A percentile compares a stretch with the other conserved stretches of the same genome.
Evolutionary conservation across 2,888 invertebrate genomes (phyloP).

Genomic region (Patella depressa): DNA sequence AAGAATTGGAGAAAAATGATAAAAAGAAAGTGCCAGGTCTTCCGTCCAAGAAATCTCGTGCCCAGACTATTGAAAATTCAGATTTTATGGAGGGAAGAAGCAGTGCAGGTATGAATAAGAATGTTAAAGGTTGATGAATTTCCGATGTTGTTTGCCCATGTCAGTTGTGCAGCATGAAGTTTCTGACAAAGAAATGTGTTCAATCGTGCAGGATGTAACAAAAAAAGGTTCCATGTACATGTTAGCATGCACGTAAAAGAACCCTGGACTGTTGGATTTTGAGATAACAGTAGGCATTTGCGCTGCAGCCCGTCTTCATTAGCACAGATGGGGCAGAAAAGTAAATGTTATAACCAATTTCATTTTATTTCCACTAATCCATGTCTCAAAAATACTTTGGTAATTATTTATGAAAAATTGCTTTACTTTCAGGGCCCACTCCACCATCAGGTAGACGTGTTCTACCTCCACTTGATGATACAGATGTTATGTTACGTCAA

Average conservation of each 20-base stretch:
- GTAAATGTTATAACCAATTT: too few species aligned
- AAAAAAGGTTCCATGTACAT: too few species aligned
- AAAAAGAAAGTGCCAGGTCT: slow-evolving; percentile 42
- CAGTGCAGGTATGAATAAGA: slow-evolving; percentile 53
- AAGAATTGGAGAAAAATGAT: slow-evolving; percentile 81
- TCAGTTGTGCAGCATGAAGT: too few species aligned
- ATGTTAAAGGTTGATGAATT: background rate
- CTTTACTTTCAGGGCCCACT: slow-evolving; percentile 54
- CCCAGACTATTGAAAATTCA: slow-evolving; percentile 47
- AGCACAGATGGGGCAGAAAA: too few species aligned
- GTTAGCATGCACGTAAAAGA: too few species aligned
- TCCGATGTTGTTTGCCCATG: too few species aligned
- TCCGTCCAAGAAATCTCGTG: slow-evolving; percentile 53
- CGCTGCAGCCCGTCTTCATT: too few species aligned
- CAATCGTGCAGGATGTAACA: too few species aligned
- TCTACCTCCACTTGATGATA: slow-evolving; percentile 53
- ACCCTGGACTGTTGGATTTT: too few species aligned
- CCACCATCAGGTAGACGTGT: slow-evolving; percentile 60
- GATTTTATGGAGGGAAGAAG: slow-evolving; percentile 51
- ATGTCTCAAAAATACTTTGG: background rate
- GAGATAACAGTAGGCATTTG: too few species aligned
- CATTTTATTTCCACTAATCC: background rate
- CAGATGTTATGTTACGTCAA: slow-evolving; percentile 55
- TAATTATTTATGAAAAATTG: too few species aligned
- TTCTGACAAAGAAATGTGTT: too few species aligned